A percentile compares a stretch with the other conserved stretches of the same genome.
phyloP scores from a whole-genome alignment of 2,797 vertebrate species.

The Ceryle rudis region DNA sequence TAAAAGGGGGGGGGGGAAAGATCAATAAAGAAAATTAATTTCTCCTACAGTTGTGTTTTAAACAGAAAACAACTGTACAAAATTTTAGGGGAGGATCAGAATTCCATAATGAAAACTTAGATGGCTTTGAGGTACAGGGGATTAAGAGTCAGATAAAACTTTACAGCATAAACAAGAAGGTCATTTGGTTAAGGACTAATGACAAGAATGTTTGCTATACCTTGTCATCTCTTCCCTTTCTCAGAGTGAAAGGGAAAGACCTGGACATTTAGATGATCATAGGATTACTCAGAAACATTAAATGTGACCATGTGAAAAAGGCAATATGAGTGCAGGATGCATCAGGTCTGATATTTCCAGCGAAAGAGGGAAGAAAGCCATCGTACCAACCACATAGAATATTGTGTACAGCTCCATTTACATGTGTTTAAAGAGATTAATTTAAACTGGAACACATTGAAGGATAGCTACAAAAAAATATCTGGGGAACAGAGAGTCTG shows the following conservation, averaged over 20 bases:
- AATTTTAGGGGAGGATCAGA: not conserved
- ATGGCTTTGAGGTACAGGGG: not conserved
- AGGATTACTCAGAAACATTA: not conserved
- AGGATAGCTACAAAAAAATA: not conserved
- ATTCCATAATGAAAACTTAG: not conserved
- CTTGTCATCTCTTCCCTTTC: not conserved
- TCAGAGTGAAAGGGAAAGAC: not conserved
- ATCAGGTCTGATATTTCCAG: not conserved
- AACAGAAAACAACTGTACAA: not conserved
- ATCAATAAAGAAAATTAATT: not conserved
- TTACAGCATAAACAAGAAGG: not conserved
- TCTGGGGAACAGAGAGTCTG: not conserved
- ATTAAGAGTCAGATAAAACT: slow-evolving; percentile 6
- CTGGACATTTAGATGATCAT: not conserved
- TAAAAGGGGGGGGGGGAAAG: not conserved
- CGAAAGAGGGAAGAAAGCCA: not conserved
- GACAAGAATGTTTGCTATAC: not conserved
- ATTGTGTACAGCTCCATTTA: not conserved
- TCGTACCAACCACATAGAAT: not conserved
- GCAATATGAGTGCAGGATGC: not conserved
- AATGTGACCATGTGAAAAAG: not conserved
- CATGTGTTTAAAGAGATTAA: not conserved
- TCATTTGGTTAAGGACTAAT: not conserved
- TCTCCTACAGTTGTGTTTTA: not conserved
- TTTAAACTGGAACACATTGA: not conserved